These are phyloP conservation scores for Podarcis raffonei DNA, from an alignment of 2,113 vertebrate species.

Conservation along the genomic window DNA sequence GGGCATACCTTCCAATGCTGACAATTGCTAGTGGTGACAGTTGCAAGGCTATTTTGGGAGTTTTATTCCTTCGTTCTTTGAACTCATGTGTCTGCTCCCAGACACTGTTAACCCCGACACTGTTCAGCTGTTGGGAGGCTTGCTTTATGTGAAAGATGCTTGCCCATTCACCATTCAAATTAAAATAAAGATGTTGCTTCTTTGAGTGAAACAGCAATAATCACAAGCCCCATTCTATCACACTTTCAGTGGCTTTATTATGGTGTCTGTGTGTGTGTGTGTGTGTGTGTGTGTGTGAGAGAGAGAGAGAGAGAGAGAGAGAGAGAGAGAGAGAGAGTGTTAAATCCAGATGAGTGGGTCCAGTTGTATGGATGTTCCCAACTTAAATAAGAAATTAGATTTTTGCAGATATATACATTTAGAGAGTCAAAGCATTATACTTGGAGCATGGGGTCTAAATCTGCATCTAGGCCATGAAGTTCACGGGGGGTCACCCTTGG, in stretches of 20 bases:
- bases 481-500: background rate
- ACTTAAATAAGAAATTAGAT: background rate
- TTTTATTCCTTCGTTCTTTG: conserved; percentile 64
- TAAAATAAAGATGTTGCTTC: background rate
- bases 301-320: no score
- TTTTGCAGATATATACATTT: background rate
- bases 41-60: conserved; percentile 78
- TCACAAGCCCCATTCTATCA: background rate
- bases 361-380: background rate
- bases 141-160: conserved; percentile 3
- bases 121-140: conserved; percentile 45
- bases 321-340: background rate
- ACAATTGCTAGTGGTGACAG: conserved; percentile 71
- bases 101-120: conserved; percentile 67
- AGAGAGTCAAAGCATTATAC: background rate
- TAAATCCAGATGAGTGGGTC: background rate
- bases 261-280: background rate
- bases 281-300: no score
- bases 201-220: conserved; percentile 3
- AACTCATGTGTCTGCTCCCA: conserved; percentile 53
- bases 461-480: background rate
- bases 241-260: background rate
- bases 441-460: background rate
- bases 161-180: background rate
- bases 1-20: conserved; percentile 62